A percentile compares a stretch with the other conserved stretches of the same genome.
Evolutionary conservation across 1,140 invertebrate genomes (phyloP).

Genomic region (Heliconius eleuchia): DNA sequence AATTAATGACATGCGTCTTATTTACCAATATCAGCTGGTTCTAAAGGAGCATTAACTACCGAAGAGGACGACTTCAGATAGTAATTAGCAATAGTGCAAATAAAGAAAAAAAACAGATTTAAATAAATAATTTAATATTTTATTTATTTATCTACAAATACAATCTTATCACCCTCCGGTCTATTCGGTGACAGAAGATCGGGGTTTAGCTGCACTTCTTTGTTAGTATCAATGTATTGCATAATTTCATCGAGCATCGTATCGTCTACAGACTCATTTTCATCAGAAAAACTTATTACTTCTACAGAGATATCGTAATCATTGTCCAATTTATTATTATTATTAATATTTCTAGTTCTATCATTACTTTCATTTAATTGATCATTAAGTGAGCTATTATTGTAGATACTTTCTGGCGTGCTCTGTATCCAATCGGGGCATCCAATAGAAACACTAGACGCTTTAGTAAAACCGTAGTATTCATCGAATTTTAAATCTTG

Average conservation of each 20-base stretch:
- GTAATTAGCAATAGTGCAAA: not conserved
- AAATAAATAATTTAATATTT: conserved; percentile 34
- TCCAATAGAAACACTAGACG: conserved; percentile 62
- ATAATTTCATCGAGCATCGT: conserved; percentile 73
- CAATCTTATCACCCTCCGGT: conserved; percentile 62
- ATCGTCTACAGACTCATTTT: conserved; percentile 28
- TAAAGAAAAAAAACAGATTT: not conserved
- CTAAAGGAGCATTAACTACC: not conserved
- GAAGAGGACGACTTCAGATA: not conserved
- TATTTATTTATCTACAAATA: conserved; percentile 64
- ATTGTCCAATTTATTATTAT: conserved; percentile 18
- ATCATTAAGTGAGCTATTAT: conserved; percentile 51
- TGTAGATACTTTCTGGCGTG: conserved; percentile 53
- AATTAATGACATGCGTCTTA: too few species aligned
- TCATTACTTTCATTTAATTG: conserved; percentile 24
- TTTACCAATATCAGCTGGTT: too few species aligned
- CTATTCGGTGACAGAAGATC: conserved; percentile 62
- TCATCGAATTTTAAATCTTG: conserved; percentile 42
- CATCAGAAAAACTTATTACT: not conserved
- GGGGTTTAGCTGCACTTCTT: conserved; percentile 48
- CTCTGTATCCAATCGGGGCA: conserved; percentile 65
- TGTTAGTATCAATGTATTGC: conserved; percentile 59
- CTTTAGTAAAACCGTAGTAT: conserved; percentile 64
- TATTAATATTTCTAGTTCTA: conserved; percentile 3
- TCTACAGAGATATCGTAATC: conserved; percentile 8